Conservation (phyloP, 2,888 invertebrate species). For the Mimas tiliae region DNA sequence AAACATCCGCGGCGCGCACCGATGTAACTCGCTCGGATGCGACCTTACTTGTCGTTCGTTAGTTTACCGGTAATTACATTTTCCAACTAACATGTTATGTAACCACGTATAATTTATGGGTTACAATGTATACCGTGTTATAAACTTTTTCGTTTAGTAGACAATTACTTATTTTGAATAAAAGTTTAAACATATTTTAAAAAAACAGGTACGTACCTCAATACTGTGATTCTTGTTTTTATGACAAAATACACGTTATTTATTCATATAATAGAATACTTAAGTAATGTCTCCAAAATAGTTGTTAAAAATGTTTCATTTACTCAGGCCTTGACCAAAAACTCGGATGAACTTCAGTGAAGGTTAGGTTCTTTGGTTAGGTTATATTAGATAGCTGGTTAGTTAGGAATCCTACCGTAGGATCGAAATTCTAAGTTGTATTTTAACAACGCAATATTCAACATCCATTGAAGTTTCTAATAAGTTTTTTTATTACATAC, state of each 20-base stretch:
- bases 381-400: too few species aligned
- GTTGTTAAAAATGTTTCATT: background rate
- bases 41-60: conserved; percentile 42
- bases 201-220: background rate
- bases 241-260: too few species aligned
- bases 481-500: too few species aligned
- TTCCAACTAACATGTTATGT: conserved; percentile 38
- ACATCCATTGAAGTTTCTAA: too few species aligned
- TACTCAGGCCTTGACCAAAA: background rate
- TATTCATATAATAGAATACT: too few species aligned
- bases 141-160: background rate
- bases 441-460: too few species aligned
- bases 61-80: conserved; percentile 44
- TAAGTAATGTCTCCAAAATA: background rate
- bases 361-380: conserved; percentile 11
- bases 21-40: conserved; percentile 33
- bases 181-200: background rate
- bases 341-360: background rate
- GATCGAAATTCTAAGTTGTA: too few species aligned
- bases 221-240: too few species aligned
- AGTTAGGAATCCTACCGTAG: too few species aligned
- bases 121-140: conserved; percentile 7
- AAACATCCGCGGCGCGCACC: conserved; percentile 24
- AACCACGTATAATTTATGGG: conserved; percentile 29
- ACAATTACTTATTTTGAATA: background rate